phyloP scores from a whole-genome alignment of 2,113 vertebrate genomes.

The Rousettus leschenaultii region DNA sequence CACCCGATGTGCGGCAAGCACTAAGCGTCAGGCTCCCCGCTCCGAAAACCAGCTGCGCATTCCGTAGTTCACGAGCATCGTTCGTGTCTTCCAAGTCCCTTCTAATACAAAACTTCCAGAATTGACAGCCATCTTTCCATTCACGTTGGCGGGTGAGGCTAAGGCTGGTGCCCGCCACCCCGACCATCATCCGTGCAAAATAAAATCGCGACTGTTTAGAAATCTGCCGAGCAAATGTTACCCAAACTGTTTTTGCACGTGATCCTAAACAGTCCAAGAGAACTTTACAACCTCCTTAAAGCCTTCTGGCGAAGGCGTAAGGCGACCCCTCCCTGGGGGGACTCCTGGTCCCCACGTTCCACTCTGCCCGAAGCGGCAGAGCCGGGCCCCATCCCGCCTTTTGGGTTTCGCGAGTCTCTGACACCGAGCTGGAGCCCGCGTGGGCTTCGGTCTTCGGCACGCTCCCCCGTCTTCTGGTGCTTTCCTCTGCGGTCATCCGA shows the following conservation, averaged over 20 bases:
- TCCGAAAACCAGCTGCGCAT: background rate
- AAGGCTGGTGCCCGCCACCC: background rate
- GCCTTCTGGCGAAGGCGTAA: background rate
- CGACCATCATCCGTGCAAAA: background rate
- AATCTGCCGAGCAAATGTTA: background rate
- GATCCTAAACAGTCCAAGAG: background rate
- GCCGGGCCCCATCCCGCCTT: background rate
- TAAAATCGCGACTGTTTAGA: background rate
- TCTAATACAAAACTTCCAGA: background rate
- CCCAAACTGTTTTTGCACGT: background rate
- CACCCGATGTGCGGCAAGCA: background rate
- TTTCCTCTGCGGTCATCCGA: background rate
- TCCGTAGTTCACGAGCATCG: background rate
- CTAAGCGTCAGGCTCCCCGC: background rate
- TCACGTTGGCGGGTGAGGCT: background rate
- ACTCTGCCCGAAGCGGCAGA: background rate
- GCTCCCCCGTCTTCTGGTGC: background rate
- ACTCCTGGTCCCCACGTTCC: no score
- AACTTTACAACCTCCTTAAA: background rate
- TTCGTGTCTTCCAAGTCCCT: background rate
- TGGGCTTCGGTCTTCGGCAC: background rate
- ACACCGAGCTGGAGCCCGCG: accelerated
- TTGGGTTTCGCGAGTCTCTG: background rate
- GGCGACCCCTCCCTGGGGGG: background rate
- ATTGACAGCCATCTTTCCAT: background rate